Conservation (phyloP, 1,140 invertebrate genomes). For the Trichomalopsis sarcophagae region DNA sequence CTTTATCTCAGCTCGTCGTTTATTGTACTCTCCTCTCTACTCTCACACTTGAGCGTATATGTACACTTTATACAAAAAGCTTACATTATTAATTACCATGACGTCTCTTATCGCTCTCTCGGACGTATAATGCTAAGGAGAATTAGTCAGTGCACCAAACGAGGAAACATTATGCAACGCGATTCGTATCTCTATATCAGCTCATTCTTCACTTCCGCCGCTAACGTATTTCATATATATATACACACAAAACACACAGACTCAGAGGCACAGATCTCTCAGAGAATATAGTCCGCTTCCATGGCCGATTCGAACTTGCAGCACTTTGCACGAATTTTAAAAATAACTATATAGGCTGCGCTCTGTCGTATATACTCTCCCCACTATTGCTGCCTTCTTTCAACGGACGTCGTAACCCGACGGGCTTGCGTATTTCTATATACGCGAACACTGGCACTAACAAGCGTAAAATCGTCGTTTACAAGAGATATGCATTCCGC, state of each 20-base stretch:
- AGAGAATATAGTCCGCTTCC: neutral
- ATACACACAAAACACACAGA: neutral
- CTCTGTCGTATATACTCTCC: neutral
- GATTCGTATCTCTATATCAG: neutral
- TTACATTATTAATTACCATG: neutral
- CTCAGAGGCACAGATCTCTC: too few species aligned
- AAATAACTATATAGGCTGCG: constrained; percentile 4
- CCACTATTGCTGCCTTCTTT: neutral
- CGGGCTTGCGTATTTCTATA: neutral
- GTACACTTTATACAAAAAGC: neutral
- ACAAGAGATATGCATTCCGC: neutral
- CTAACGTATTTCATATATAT: neutral
- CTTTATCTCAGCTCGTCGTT: too few species aligned
- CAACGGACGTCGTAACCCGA: neutral
- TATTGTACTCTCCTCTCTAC: neutral
- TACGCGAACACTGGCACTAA: neutral
- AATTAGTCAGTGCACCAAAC: neutral
- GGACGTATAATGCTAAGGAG: neutral
- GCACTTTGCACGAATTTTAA: constrained; percentile 4
- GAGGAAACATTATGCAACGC: neutral
- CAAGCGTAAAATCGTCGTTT: neutral
- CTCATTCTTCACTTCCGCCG: neutral
- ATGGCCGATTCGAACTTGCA: neutral
- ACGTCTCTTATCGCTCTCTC: neutral
- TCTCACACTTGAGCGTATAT: neutral